These are phyloP conservation scores for Cetoscarus ocellatus DNA, from an alignment of 2,797 vertebrate species.

Conservation along the genomic window DNA sequence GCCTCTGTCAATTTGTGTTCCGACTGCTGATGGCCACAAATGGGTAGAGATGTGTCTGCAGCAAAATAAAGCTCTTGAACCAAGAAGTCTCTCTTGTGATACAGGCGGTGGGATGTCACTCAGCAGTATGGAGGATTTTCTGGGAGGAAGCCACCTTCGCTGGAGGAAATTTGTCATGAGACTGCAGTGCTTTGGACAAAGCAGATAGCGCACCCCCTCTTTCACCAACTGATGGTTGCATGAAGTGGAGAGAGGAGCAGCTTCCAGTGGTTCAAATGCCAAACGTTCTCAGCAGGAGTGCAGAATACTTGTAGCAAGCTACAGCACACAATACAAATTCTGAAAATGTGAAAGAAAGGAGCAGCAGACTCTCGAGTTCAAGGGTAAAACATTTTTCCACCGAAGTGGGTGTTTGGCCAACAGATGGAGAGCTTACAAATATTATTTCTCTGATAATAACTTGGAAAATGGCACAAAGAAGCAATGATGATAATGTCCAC, in stretches of 20 bases:
- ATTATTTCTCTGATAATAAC: background rate
- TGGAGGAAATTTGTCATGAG: constrained; percentile 11
- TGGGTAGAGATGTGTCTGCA: constrained; percentile 4
- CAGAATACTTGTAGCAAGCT: background rate
- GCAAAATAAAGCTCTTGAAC: constrained; percentile 4
- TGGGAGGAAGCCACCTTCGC: constrained; percentile 10
- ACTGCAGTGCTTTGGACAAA: constrained; percentile 4
- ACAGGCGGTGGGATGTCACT: constrained; percentile 20
- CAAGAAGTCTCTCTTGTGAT: constrained; percentile 16
- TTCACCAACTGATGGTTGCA: background rate
- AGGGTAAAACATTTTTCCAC: constrained; percentile 4
- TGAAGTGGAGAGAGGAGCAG: background rate
- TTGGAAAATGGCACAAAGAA: background rate
- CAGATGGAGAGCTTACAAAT: background rate
- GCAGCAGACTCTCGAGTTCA: constrained; percentile 3
- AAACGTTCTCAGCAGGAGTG: constrained; percentile 1
- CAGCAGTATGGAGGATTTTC: constrained; percentile 16
- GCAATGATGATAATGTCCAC: background rate
- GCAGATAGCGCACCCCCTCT: constrained; percentile 18
- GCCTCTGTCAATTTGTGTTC: background rate
- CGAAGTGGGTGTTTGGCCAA: background rate
- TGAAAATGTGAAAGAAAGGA: constrained; percentile 1
- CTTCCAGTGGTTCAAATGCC: constrained; percentile 8
- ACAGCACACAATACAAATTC: constrained; percentile 11
- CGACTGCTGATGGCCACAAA: constrained; percentile 21